Conservation (phyloP, 2,797 vertebrate species). For the Lateolabrax maculatus region DNA sequence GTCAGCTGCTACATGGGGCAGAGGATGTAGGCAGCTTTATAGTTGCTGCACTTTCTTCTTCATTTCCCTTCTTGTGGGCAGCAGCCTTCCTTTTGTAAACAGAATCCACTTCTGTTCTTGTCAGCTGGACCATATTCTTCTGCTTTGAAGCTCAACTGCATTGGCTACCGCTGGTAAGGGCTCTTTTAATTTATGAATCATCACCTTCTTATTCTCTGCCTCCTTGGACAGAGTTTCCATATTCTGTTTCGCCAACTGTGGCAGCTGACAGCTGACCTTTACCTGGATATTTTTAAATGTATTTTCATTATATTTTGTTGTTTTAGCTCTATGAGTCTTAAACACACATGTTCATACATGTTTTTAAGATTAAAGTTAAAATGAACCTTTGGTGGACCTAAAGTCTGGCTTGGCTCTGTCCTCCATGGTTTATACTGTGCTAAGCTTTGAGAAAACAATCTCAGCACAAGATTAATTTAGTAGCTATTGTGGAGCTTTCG, state of each 20-base stretch:
- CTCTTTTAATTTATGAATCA: neutral
- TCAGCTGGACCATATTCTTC: neutral
- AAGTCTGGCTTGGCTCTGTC: too few relatives aligned
- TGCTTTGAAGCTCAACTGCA: neutral
- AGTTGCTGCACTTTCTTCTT: neutral
- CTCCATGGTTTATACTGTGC: too few relatives aligned
- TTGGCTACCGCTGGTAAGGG: neutral
- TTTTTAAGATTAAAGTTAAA: too few relatives aligned
- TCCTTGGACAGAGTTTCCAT: neutral
- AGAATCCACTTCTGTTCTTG: neutral
- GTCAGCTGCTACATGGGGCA: fast-evolving
- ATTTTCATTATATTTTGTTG: too few relatives aligned
- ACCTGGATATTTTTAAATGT: too few relatives aligned
- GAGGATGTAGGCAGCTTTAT: neutral
- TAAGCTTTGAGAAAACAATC: too few relatives aligned
- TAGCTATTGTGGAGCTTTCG: too few relatives aligned
- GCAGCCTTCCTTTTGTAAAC: neutral
- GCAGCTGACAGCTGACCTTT: too few relatives aligned
- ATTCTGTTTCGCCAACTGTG: neutral
- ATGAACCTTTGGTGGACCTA: too few relatives aligned
- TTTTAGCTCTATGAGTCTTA: too few relatives aligned
- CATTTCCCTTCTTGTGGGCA: neutral
- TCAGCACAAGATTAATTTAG: too few relatives aligned
- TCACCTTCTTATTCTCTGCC: neutral
- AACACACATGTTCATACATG: too few relatives aligned